Percentiles rank a stretch among this genome's conserved stretches.
Evolutionary conservation across 2,888 invertebrate species (phyloP).

Genomic region (Rhingia campestris): DNA sequence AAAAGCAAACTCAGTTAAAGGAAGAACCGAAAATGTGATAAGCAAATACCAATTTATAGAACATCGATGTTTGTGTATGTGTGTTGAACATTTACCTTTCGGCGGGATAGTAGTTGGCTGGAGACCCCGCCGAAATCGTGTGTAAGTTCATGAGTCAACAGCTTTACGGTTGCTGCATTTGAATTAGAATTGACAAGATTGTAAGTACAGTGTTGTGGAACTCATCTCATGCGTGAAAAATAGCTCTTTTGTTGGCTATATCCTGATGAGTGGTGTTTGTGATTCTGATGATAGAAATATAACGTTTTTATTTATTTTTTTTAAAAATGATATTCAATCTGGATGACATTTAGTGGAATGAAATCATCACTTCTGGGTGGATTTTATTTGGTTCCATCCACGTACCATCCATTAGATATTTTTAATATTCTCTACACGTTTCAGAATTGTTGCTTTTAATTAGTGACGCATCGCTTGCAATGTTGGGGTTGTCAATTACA

Average conservation of each 20-base stretch:
- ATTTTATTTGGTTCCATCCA: too few species aligned
- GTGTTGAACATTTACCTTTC: neutral
- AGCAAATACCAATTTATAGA: neutral
- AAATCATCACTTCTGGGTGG: too few species aligned
- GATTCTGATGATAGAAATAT: neutral
- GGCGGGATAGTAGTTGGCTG: too few species aligned
- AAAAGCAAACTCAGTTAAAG: too few species aligned
- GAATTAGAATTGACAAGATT: constrained; percentile 1
- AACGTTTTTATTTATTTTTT: neutral
- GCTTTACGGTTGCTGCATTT: neutral
- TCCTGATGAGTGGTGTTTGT: neutral
- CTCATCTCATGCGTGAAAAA: constrained; percentile 47
- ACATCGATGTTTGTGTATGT: neutral
- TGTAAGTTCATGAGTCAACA: constrained; percentile 15
- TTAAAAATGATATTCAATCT: neutral
- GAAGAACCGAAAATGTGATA: too few species aligned
- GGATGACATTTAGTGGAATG: too few species aligned
- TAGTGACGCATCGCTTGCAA: too few species aligned
- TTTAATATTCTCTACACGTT: too few species aligned
- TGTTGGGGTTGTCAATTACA: too few species aligned
- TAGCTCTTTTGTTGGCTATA: neutral
- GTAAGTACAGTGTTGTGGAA: constrained; percentile 14
- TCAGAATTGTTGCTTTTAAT: too few species aligned
- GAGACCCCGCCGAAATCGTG: neutral
- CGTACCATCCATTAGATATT: too few species aligned